Evolutionary conservation across 2,888 invertebrate species (phyloP).

Genomic region (Tolmerus cingulatus): DNA sequence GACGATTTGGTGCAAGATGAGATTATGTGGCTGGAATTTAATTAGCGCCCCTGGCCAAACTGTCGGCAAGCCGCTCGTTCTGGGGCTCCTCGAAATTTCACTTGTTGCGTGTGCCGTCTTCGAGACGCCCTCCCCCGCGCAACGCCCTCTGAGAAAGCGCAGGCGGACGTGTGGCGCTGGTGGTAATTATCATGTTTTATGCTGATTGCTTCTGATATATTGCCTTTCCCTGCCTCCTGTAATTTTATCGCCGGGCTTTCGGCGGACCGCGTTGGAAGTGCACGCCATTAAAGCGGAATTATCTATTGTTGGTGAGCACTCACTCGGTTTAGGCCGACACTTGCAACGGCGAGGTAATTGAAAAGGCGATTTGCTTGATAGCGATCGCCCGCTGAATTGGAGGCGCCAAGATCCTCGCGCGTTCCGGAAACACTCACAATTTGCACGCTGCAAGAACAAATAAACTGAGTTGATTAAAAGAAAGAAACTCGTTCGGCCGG

Average conservation of each 20-base stretch:
- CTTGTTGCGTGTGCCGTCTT: constrained; percentile 8
- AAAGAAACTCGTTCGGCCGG: background rate
- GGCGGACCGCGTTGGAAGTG: background rate
- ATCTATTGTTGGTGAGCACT: constrained; percentile 10
- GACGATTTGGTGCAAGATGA: constrained; percentile 17
- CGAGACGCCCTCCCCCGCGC: background rate
- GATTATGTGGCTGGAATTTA: constrained; percentile 36
- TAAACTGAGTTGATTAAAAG: background rate
- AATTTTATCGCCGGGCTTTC: background rate
- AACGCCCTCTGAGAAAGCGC: background rate
- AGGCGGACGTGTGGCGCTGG: background rate
- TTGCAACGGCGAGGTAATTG: background rate
- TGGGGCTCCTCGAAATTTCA: constrained; percentile 17
- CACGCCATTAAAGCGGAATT: constrained; percentile 8
- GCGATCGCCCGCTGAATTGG: background rate
- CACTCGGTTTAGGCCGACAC: background rate
- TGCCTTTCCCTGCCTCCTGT: background rate
- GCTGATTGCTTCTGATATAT: constrained; percentile 29
- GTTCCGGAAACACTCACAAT: background rate
- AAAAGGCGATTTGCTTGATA: background rate
- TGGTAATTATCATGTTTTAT: constrained; percentile 33
- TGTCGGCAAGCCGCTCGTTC: background rate
- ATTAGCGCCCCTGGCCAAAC: constrained; percentile 25
- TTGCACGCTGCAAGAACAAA: background rate
- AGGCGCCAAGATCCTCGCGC: background rate